phyloP scores from a whole-genome alignment of 2,797 vertebrate genomes.

The Remorina albescens region DNA sequence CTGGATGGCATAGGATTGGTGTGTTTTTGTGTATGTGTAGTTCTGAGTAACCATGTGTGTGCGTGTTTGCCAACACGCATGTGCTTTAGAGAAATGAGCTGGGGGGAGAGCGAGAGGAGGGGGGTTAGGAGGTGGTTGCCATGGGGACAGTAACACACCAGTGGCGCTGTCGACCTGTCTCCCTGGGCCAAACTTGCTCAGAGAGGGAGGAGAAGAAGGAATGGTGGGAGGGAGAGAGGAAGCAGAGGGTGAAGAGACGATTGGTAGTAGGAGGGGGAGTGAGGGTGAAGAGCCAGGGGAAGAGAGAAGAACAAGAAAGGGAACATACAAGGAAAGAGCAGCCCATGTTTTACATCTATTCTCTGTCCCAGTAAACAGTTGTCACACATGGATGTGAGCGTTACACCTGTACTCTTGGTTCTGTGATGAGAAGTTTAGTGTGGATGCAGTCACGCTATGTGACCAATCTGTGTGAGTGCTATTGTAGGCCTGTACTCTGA shows the following conservation, averaged over 20 bases:
- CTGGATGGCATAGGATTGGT: slow-evolving; percentile 64
- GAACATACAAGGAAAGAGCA: slow-evolving; percentile 40
- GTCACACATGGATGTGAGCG: slow-evolving; percentile 4
- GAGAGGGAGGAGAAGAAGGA: slow-evolving; percentile 65
- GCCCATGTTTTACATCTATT: slow-evolving; percentile 22
- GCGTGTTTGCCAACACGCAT: slow-evolving; percentile 63
- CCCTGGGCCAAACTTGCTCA: slow-evolving; percentile 85
- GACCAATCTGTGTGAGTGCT: slow-evolving; percentile 31
- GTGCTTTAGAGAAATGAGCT: slow-evolving; percentile 73
- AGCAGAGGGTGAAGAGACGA: slow-evolving; percentile 43
- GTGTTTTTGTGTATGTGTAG: slow-evolving; percentile 36
- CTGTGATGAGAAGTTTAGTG: slow-evolving; percentile 6
- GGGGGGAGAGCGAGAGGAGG: slow-evolving; percentile 21
- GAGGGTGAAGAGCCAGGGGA: slow-evolving; percentile 27
- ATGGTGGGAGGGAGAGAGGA: slow-evolving; percentile 42
- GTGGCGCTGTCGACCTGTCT: slow-evolving; percentile 87
- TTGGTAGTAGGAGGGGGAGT: slow-evolving; percentile 44
- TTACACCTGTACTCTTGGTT: slow-evolving; percentile 45
- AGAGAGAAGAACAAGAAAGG: slow-evolving; percentile 34
- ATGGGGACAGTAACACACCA: slow-evolving; percentile 90
- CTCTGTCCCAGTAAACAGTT: slow-evolving; percentile 5
- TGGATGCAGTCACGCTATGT: slow-evolving; percentile 25
- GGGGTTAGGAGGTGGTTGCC: slow-evolving; percentile 83
- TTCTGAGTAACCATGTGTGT: slow-evolving; percentile 23
- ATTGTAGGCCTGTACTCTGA: slow-evolving; percentile 60